phyloP scores from a whole-genome alignment of 2,113 vertebrate genomes.

The Alces alces region DNA sequence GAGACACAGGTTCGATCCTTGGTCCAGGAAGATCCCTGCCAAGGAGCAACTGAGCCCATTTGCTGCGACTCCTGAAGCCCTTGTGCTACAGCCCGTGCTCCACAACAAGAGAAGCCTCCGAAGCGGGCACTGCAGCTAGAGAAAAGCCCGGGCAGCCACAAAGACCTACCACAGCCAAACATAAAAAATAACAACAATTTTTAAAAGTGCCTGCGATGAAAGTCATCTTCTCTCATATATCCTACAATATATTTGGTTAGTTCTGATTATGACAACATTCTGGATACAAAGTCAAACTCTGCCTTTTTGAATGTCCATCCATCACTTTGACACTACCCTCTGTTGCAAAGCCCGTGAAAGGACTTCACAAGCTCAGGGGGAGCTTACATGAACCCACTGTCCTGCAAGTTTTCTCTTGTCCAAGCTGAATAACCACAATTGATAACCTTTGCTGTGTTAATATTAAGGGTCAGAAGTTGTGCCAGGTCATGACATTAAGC shows the following conservation, averaged over 20 bases:
- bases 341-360: not conserved
- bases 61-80: not conserved
- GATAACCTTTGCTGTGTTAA: not conserved
- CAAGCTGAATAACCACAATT: not conserved
- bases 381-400: not conserved
- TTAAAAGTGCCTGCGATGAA: not conserved
- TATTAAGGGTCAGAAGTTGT: not conserved
- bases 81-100: not conserved
- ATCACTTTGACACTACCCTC: not conserved
- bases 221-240: not conserved
- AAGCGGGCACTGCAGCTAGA: accelerated
- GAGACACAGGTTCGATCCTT: not conserved
- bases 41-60: not conserved
- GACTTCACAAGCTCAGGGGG: not conserved
- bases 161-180: not conserved
- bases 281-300: not conserved
- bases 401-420: not conserved
- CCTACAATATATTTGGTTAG: not conserved
- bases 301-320: not conserved
- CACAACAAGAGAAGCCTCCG: not conserved
- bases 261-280: not conserved
- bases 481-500: not conserved
- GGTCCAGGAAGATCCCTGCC: not conserved
- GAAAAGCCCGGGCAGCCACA: accelerated
- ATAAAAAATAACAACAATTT: accelerated